Percentiles rank a stretch among this genome's conserved stretches.
These are phyloP conservation scores for Pilophorus perplexus DNA, from an alignment of 2,888 invertebrate genomes.

Conservation along the genomic window DNA sequence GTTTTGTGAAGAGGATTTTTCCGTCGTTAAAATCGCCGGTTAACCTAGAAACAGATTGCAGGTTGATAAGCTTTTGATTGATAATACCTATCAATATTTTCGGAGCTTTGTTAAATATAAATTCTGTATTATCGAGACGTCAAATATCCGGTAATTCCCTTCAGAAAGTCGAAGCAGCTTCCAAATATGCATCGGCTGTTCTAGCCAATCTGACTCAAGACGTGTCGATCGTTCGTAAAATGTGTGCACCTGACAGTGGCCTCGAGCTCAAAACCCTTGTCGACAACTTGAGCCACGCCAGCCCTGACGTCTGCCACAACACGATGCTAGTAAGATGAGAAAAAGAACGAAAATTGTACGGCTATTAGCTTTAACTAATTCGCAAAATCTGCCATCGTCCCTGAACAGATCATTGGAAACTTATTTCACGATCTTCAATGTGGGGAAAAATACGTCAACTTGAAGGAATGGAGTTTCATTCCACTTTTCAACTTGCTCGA, in stretches of 20 bases:
- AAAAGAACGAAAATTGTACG: too few relatives aligned
- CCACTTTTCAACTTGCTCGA: conserved; percentile 29
- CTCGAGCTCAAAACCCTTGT: conserved; percentile 15
- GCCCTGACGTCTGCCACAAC: conserved; percentile 25
- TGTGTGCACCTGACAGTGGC: background rate
- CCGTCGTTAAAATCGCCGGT: too few relatives aligned
- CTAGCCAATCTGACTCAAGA: conserved; percentile 17
- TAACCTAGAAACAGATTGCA: too few relatives aligned
- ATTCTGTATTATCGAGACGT: too few relatives aligned
- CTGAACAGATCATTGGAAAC: conserved; percentile 26
- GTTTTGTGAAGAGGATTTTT: too few relatives aligned
- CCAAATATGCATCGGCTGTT: conserved; percentile 14
- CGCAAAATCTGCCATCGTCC: too few relatives aligned
- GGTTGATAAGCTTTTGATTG: too few relatives aligned
- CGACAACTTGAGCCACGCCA: conserved; percentile 4
- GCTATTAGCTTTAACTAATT: too few relatives aligned
- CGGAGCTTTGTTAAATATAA: too few relatives aligned
- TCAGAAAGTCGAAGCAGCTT: too few relatives aligned
- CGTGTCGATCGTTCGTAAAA: background rate
- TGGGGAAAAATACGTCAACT: conserved; percentile 37
- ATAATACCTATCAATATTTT: too few relatives aligned
- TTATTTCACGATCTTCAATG: conserved; percentile 21
- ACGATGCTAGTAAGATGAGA: background rate
- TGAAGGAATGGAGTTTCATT: conserved; percentile 22
- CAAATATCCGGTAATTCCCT: too few relatives aligned